Evolutionary conservation across 1,140 invertebrate species (phyloP), one percentile per base, ranked within the genome.

Genomic region (Anastrepha obliqua): DNA sequence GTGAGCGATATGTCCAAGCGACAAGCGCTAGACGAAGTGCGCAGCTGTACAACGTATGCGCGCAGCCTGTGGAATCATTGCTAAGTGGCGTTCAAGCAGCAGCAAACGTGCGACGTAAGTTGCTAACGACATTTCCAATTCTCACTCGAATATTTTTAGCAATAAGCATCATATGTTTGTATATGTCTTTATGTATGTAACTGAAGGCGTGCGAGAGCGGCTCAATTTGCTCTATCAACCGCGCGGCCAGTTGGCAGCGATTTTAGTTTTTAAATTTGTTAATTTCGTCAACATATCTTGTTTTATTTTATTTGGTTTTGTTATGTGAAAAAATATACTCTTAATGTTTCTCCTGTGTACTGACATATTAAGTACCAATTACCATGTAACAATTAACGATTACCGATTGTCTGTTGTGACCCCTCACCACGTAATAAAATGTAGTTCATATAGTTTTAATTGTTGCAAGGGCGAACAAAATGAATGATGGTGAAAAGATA

Each of bases 71-170:
- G 6, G 2, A 8, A 55, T 55, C 6, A 55, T 55, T 55, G 0
- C 6, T 11, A 11, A 55, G 11, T 17, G 39, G 4, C 67, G 7
- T 67, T 39, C 65, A 39, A n/a, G 3, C 65, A 67, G 29, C 67
- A 17, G 51, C 15, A 17, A 9, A 11, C 17, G 47, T 81, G 47
- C 74, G 47, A 17, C 74, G 74, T 81, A 81, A 81, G 74, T 81
- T 81, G 47, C 44, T 42, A 81, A 11, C 44, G 55, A 81, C 44
- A 81, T 81, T 81, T 81, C 44, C 44, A 51, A 55, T 29, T 20
- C 17, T 55, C 74, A 81, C 60, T 86, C 85, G 85, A 86, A 62
- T 81, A 81, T 81, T n/a, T 65, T 86, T 86, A 86, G 85, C 15
- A 55, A 55, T 81, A 55, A 81, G 74, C 74, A 55, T 17, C 20